Conservation (phyloP, 2,797 vertebrate species). For the Selene dorsalis region DNA sequence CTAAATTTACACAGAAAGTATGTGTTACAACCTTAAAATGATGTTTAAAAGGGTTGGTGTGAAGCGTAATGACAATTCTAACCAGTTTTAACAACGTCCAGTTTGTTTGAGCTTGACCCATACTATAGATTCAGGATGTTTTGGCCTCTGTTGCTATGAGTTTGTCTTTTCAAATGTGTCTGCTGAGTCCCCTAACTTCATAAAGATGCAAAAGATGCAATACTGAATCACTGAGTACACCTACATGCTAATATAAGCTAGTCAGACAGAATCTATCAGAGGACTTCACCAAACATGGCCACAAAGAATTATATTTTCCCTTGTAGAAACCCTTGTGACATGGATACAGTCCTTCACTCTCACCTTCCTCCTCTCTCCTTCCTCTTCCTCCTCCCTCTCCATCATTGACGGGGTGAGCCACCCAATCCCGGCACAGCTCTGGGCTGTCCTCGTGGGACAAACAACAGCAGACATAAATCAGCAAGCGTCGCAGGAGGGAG, state of each 20-base stretch:
- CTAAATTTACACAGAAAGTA: too few relatives aligned
- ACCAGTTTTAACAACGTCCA: too few relatives aligned
- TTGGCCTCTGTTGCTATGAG: not conserved
- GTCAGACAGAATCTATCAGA: too few relatives aligned
- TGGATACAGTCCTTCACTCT: slow-evolving; percentile 26
- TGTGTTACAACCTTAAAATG: too few relatives aligned
- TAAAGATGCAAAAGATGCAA: too few relatives aligned
- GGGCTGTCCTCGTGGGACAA: slow-evolving; percentile 53
- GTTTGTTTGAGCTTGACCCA: not conserved
- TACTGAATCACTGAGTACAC: too few relatives aligned
- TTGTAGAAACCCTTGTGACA: not conserved
- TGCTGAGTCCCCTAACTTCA: too few relatives aligned
- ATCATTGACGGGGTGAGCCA: slow-evolving; percentile 32
- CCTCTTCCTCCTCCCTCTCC: slow-evolving; percentile 46
- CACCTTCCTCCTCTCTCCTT: slow-evolving; percentile 67
- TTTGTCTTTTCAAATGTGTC: not conserved
- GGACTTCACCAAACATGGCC: too few relatives aligned
- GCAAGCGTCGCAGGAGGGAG: slow-evolving; percentile 58
- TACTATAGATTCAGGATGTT: not conserved
- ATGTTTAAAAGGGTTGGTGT: not conserved
- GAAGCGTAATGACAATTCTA: not conserved
- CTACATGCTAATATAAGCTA: too few relatives aligned
- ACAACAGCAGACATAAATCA: slow-evolving; percentile 69
- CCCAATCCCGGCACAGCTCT: slow-evolving; percentile 61
- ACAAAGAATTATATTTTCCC: not conserved